Conservation (phyloP, 1,140 invertebrate species). For the Drosophila nannoptera region DNA sequence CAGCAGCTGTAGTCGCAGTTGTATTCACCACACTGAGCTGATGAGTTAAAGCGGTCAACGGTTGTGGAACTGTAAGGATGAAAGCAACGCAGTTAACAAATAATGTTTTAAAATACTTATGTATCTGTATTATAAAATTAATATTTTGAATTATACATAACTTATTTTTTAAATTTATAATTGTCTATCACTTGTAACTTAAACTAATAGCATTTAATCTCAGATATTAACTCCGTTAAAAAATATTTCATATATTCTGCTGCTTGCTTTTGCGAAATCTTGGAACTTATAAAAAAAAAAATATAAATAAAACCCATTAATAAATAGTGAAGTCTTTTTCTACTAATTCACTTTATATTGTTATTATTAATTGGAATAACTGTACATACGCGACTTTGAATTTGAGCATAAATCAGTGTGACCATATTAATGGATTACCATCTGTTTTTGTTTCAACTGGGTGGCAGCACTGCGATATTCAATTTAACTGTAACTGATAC, state of each 20-base stretch:
- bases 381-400: background rate
- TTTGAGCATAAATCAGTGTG: constrained; percentile 11
- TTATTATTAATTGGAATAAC: background rate
- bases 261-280: too few relatives aligned
- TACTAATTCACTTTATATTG: too few relatives aligned
- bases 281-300: too few relatives aligned
- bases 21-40: constrained; percentile 25
- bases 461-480: constrained; percentile 5
- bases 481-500: too few relatives aligned
- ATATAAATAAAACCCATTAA: too few relatives aligned
- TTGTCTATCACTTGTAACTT: too few relatives aligned
- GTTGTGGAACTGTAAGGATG: constrained; percentile 18
- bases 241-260: too few relatives aligned
- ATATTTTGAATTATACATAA: background rate
- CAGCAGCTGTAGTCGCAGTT: constrained; percentile 49
- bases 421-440: background rate
- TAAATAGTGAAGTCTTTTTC: too few relatives aligned
- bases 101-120: too few relatives aligned
- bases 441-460: too few relatives aligned
- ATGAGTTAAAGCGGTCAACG: constrained; percentile 17
- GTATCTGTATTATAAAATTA: background rate
- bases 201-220: too few relatives aligned
- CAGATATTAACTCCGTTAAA: too few relatives aligned
- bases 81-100: background rate
- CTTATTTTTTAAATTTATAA: background rate